phyloP scores from a whole-genome alignment of 2,797 vertebrate genomes.

The Discoglossus pictus region DNA sequence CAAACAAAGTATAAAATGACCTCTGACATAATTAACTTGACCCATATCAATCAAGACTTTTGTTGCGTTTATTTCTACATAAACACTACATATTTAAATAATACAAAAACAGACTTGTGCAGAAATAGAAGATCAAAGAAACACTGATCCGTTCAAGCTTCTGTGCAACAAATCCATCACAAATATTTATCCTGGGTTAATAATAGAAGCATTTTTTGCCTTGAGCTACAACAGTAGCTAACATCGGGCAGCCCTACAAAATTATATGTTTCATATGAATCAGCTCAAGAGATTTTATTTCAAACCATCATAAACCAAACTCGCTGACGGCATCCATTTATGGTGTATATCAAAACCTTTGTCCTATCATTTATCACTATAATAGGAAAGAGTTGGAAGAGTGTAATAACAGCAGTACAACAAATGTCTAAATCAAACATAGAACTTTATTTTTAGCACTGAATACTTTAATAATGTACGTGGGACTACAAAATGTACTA shows the following conservation, averaged over 20 bases:
- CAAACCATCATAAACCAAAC: constrained; percentile 19
- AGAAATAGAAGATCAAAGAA: too few species aligned
- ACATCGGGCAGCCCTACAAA: neutral
- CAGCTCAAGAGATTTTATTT: constrained; percentile 11
- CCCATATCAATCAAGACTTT: too few species aligned
- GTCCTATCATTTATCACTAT: constrained; percentile 14
- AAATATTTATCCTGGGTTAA: constrained; percentile 20
- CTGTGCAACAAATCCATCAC: constrained; percentile 5
- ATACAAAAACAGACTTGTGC: too few species aligned
- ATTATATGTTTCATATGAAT: constrained; percentile 24
- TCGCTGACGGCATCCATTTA: constrained; percentile 14
- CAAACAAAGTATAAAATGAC: too few species aligned
- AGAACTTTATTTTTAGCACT: neutral
- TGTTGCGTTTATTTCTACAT: too few species aligned
- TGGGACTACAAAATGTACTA: too few species aligned
- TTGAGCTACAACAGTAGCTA: neutral
- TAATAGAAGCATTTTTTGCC: constrained; percentile 1
- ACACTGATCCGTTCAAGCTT: neutral
- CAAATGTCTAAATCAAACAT: neutral
- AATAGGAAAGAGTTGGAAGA: neutral
- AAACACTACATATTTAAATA: too few species aligned
- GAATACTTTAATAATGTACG: too few species aligned
- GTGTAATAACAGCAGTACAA: constrained; percentile 7
- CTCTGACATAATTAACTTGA: too few species aligned
- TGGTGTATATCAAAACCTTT: neutral